A percentile compares a stretch with the other conserved stretches of the same genome.
phyloP scores from a whole-genome alignment of 2,888 invertebrate genomes.

The Drosophila limbata region DNA sequence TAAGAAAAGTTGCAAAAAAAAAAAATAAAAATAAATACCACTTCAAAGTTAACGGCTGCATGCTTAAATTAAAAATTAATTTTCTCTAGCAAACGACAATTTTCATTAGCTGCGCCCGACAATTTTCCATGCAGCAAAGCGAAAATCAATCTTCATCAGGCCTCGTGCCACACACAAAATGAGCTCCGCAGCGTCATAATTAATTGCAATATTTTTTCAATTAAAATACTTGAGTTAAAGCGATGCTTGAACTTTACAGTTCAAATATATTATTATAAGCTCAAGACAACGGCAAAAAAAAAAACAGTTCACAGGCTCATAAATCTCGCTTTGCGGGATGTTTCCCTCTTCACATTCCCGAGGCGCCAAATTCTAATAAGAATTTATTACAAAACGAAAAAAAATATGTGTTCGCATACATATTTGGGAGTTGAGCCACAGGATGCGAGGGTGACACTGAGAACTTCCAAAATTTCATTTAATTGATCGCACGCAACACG shows the following conservation, averaged over 20 bases:
- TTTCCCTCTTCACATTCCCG: conserved; percentile 20
- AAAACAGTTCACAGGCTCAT: conserved; percentile 38
- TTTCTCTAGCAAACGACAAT: conserved; percentile 55
- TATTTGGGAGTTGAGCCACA: conserved; percentile 24
- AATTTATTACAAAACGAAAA: conserved; percentile 60
- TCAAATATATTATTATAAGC: conserved; percentile 27
- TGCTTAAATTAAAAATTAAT: conserved; percentile 55
- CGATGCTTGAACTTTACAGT: conserved; percentile 12
- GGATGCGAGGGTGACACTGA: conserved; percentile 43
- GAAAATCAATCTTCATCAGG: conserved; percentile 75
- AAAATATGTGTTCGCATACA: background rate
- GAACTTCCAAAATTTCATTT: conserved; percentile 46
- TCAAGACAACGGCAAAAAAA: conserved; percentile 9
- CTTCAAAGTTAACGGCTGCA: conserved; percentile 67
- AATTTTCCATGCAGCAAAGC: conserved; percentile 31
- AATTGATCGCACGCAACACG: conserved; percentile 66
- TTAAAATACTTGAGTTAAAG: conserved; percentile 50
- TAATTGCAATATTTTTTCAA: conserved; percentile 59
- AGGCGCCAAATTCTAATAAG: conserved; percentile 62
- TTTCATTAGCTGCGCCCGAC: conserved; percentile 67
- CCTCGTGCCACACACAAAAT: conserved; percentile 26
- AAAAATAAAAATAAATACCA: background rate
- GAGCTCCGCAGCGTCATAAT: conserved; percentile 29
- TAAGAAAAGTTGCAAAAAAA: conserved; percentile 44
- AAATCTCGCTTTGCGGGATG: conserved; percentile 49